Evolutionary conservation across 1,140 invertebrate species (phyloP).

Genomic region (Trichonephila clavipes): DNA sequence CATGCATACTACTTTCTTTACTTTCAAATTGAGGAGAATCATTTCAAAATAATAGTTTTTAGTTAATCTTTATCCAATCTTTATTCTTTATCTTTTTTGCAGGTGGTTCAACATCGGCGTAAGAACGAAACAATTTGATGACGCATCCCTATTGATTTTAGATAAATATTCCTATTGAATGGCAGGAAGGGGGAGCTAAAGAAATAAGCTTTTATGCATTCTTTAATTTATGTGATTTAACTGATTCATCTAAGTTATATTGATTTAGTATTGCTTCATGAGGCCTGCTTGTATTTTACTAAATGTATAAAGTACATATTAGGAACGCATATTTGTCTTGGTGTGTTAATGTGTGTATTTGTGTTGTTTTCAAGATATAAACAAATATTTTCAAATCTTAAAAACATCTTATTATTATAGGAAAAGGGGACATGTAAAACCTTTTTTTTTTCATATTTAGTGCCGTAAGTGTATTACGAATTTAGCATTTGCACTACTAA

Average conservation of each 20-base stretch:
- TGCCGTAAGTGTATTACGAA: too few species aligned
- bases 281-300: neutral
- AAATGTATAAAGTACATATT: slow-evolving; percentile 6
- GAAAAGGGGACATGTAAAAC: too few species aligned
- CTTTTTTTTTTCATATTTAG: too few species aligned
- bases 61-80: too few species aligned
- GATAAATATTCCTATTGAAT: neutral
- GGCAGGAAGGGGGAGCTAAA: neutral
- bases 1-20: too few species aligned
- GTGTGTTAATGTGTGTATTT: neutral
- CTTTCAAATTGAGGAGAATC: too few species aligned
- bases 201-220: neutral
- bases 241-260: neutral
- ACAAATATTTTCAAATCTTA: too few species aligned
- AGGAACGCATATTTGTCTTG: neutral
- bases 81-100: neutral
- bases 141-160: neutral
- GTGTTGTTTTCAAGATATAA: neutral
- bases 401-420: too few species aligned
- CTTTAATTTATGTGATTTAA: neutral
- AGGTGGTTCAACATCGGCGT: neutral
- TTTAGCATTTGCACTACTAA: too few species aligned
- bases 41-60: too few species aligned
- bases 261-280: neutral
- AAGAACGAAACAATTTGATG: neutral